Evolutionary conservation across 2,888 invertebrate genomes (phyloP).

Genomic region (Andrena camellia): DNA sequence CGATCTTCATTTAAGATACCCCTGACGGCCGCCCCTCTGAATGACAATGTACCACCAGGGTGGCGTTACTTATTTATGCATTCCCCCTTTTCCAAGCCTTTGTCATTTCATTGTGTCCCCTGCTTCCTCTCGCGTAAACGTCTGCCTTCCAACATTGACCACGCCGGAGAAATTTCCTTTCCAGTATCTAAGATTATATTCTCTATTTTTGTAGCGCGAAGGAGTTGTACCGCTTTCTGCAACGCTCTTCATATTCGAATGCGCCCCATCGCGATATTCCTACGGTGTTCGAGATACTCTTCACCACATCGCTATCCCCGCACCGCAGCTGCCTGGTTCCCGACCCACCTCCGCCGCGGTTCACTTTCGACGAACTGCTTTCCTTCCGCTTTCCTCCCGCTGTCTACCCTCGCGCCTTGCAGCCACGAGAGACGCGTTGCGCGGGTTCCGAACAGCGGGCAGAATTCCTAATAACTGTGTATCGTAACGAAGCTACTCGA

Average conservation of each 20-base stretch:
- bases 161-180: too few relatives aligned
- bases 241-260: too few relatives aligned
- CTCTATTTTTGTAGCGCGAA: background rate
- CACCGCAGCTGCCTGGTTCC: background rate
- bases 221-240: too few relatives aligned
- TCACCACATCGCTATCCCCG: background rate
- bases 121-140: background rate
- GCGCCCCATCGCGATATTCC: background rate
- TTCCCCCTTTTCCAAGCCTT: background rate
- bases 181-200: too few relatives aligned
- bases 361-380: slow-evolving; percentile 13
- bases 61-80: slow-evolving; percentile 1
- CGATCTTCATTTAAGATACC: slow-evolving; percentile 21
- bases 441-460: background rate
- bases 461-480: slow-evolving; percentile 32
- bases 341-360: background rate
- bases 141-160: too few relatives aligned
- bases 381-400: background rate
- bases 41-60: background rate
- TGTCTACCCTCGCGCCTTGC: background rate
- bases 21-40: background rate
- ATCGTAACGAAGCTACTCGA: slow-evolving; percentile 16
- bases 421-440: background rate
- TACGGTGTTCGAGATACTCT: background rate
- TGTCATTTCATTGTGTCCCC: background rate